phyloP scores from a whole-genome alignment of 1,140 invertebrate genomes.

The Diorhabda sublineata region DNA sequence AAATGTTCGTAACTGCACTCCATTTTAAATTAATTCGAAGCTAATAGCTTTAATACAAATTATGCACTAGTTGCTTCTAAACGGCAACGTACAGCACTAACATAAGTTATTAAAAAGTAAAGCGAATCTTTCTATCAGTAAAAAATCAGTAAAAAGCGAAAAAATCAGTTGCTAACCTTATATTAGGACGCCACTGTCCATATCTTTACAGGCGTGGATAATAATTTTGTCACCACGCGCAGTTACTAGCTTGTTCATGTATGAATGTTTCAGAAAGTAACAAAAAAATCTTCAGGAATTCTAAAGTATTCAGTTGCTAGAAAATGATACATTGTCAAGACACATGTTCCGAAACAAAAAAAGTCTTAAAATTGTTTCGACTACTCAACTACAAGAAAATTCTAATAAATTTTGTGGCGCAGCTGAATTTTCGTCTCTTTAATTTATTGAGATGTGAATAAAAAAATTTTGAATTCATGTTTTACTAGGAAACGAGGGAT shows the following conservation, averaged over 20 bases:
- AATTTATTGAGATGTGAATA: constrained; percentile 8
- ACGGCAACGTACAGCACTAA: too few relatives aligned
- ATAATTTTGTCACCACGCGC: constrained; percentile 45
- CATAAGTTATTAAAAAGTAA: too few relatives aligned
- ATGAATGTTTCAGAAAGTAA: constrained; percentile 35
- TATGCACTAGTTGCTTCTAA: too few relatives aligned
- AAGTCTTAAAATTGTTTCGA: constrained; percentile 23
- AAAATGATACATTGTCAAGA: constrained; percentile 25
- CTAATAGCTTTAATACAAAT: too few relatives aligned
- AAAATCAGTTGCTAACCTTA: too few relatives aligned
- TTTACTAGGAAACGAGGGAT: constrained; percentile 15
- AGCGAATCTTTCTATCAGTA: too few relatives aligned
- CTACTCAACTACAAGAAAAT: constrained; percentile 18
- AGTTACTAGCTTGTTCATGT: constrained; percentile 34
- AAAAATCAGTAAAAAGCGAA: too few relatives aligned
- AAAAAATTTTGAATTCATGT: constrained; percentile 6
- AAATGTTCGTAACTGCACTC: too few relatives aligned
- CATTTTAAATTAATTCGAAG: too few relatives aligned
- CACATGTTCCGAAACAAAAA: constrained; percentile 26
- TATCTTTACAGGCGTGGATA: constrained; percentile 35
- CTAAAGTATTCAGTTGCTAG: constrained; percentile 22
- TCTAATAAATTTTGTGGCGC: constrained; percentile 22
- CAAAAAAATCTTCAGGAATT: constrained; percentile 30
- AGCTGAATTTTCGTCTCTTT: constrained; percentile 11
- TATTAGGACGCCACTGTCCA: constrained; percentile 27